Evolutionary conservation across 1,140 invertebrate genomes (phyloP), one percentile per base, ranked within the genome.

Genomic region (Drosophila micromelanica): DNA sequence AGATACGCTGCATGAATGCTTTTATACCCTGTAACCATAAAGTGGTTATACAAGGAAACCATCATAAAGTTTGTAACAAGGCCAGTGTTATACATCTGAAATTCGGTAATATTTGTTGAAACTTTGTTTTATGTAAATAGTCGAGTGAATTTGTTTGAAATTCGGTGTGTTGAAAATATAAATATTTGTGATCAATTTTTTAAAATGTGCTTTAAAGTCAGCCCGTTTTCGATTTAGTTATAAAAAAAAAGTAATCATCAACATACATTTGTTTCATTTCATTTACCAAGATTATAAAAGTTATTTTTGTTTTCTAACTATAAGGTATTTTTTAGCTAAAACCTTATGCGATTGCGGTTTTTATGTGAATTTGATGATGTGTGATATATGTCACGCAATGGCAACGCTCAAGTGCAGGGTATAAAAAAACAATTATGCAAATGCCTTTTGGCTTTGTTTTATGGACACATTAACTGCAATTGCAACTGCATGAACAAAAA

Each of bases 331-430:
- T 4, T 1, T 3, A 11, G 69, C 43, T 17, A 43, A 20, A 20
- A 35, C 3, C 9, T 17, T 8, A 11, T 9, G 37, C 1, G 7
- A 40, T 23, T 17, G 6, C 17, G 12, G 23, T 46, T 37, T 46
- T 87, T 85, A 86, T 81, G 78, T 63, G 64, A 35, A 71, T 82
- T 86, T 86, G 82, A 86, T 86, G 81, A 86, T 86, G 81, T 86
- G 81, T 82, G 78, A 86, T 87, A 86, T 87, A 87, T 86, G 82
- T 81, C 75, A 86, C 81, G 82, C 82, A 87, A 76, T 64, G 69
- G 60, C 76, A 75, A 57, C 64, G 59, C 23, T 27, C 54, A 23
- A 51, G n/a, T 51, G 35, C 48, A 51, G 48, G 48, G 48, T 51
- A 51, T 51, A 30, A 13, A 6, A 17, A 5, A 15, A 61, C 78